phyloP scores from a whole-genome alignment of 2,113 vertebrate species.

The Isurus oxyrinchus region DNA sequence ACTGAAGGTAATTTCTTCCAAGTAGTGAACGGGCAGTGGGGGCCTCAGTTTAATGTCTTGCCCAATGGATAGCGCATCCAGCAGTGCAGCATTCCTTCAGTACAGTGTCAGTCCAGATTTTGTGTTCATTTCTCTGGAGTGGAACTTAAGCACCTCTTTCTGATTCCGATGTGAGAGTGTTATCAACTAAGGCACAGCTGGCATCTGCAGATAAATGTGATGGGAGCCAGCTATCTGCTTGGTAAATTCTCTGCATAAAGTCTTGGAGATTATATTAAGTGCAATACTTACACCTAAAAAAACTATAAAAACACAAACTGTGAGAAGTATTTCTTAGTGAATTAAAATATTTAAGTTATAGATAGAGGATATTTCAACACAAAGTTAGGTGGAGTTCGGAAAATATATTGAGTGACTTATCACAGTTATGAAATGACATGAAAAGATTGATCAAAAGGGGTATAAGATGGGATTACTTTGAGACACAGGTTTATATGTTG shows the following conservation, averaged over 20 bases:
- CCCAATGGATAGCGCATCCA: too few relatives aligned
- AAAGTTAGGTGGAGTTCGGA: not conserved
- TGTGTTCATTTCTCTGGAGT: not conserved
- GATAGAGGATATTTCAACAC: not conserved
- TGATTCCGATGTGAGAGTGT: not conserved
- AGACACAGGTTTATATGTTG: not conserved
- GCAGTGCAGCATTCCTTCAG: not conserved
- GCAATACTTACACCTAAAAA: not conserved
- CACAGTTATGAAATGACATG: not conserved
- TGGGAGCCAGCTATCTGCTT: not conserved
- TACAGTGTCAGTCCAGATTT: not conserved
- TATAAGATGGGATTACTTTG: not conserved
- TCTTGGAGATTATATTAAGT: not conserved
- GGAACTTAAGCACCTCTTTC: not conserved
- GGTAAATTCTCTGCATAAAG: not conserved
- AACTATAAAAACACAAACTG: not conserved
- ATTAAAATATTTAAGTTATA: not conserved
- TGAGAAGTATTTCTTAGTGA: not conserved
- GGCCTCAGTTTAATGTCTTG: not conserved
- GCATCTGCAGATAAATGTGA: not conserved
- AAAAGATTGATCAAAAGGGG: not conserved
- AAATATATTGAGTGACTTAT: not conserved
- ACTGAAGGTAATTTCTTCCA: too few relatives aligned
- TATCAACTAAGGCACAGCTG: not conserved
- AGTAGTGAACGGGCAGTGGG: too few relatives aligned